Conservation (phyloP, 2,888 invertebrate species). For the Cancer borealis region DNA sequence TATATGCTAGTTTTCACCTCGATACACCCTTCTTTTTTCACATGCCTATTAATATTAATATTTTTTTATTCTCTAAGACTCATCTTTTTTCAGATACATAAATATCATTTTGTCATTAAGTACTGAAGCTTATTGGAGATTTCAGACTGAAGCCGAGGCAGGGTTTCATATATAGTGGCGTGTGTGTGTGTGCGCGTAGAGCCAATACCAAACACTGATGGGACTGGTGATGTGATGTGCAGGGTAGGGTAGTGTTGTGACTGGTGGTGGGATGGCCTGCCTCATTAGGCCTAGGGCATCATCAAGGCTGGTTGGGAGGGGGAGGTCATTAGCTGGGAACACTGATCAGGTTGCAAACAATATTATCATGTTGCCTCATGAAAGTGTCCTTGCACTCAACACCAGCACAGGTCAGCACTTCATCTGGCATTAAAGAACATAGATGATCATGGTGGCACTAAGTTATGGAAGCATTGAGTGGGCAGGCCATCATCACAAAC, state of each 20-base stretch:
- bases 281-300: background rate
- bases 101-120: background rate
- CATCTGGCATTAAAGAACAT: background rate
- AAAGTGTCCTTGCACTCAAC: background rate
- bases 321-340: background rate
- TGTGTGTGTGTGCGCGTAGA: background rate
- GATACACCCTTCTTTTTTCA: background rate
- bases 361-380: background rate
- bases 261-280: background rate
- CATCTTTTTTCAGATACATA: conserved; percentile 18
- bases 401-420: background rate
- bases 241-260: background rate
- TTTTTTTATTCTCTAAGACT: background rate
- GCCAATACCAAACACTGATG: background rate
- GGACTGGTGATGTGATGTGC: background rate
- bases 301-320: background rate
- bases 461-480: background rate
- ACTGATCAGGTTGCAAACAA: background rate
- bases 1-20: background rate
- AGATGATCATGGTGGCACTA: background rate
- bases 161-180: background rate
- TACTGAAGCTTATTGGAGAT: background rate
- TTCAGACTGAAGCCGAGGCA: background rate
- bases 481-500: background rate
- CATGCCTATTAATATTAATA: background rate